Evolutionary conservation across 1,140 invertebrate species (phyloP), one percentile per base, ranked within the genome.

Genomic region (Idris sp.): DNA sequence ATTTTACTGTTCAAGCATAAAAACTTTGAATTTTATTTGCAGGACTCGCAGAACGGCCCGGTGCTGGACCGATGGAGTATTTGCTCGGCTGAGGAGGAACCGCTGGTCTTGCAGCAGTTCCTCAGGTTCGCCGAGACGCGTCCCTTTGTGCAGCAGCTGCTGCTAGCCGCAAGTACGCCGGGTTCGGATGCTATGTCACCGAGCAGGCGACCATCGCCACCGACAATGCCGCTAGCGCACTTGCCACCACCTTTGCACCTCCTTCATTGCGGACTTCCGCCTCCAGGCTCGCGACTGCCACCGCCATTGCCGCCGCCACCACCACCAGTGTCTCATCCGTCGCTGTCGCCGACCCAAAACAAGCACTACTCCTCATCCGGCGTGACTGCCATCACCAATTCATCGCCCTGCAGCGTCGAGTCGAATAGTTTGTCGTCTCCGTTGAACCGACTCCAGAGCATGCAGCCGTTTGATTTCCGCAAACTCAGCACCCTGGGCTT

Each of bases 391-490:
- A 48, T 58, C 2, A 59, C 73, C 25, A 71, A 49, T 31, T 76
- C 74, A 9, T 76, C 79, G 15, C 78, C 73, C 30, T 80, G 84
- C 26, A 79, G 51, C 16, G 73, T 79, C 5, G 85, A 85, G 8
- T 78, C 87, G 35, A 89, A 81, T 35, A 74, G 68, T 35, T 43
- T 65, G 14, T 89, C 89, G 78, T 96, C 95, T 4, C 95, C 96
- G 0, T 88, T 98, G 22, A 97, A 94, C 83, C 91, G 95, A 78
- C 87, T 98, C 14, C 95, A 97, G 86, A 97, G 92, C 77, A 97
- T 98, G 96, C 95, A 97, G 83, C 96, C 96, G 1, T 97, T 97
- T 83, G 96, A 97, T 83, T 97, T 95, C 81, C 91, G 95, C 11
- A 95, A 96, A 80, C 89, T 94, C 31, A 89, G 90, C 44, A 87